These are phyloP conservation scores for Hormiphora californensis DNA, from an alignment of 37 sponge, comb jelly and placozoan species.

Conservation along the genomic window DNA sequence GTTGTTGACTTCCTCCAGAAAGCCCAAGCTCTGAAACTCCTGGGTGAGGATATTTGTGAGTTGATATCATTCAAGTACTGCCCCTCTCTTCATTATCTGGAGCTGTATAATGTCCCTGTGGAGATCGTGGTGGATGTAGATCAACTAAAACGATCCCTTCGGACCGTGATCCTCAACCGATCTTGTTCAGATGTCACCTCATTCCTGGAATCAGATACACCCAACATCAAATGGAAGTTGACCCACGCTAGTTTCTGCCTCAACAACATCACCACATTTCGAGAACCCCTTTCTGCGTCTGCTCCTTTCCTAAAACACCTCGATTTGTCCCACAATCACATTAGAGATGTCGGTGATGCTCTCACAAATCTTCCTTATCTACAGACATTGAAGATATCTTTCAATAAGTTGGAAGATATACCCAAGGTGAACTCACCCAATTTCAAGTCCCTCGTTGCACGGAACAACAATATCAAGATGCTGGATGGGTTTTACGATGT, in stretches of 20 bases:
- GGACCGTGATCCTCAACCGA: background rate
- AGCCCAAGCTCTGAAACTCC: background rate
- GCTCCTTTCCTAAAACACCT: background rate
- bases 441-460: background rate
- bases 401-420: background rate
- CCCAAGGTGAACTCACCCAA: background rate
- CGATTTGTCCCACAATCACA: background rate
- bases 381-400: background rate
- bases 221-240: background rate
- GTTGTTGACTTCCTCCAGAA: background rate
- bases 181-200: background rate
- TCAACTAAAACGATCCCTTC: background rate
- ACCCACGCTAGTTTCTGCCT: background rate
- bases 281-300: background rate
- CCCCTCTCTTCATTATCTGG: background rate
- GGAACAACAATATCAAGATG: conserved; percentile 15
- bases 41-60: background rate
- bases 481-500: background rate
- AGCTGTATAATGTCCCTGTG: conserved; percentile 19
- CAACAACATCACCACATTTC: background rate
- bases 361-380: background rate
- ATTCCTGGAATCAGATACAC: background rate
- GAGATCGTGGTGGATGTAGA: background rate
- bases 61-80: background rate
- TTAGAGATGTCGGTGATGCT: background rate